Base-by-base conservation (phyloP, 2,113 vertebrate species). In the Zapornia atra region DNA sequence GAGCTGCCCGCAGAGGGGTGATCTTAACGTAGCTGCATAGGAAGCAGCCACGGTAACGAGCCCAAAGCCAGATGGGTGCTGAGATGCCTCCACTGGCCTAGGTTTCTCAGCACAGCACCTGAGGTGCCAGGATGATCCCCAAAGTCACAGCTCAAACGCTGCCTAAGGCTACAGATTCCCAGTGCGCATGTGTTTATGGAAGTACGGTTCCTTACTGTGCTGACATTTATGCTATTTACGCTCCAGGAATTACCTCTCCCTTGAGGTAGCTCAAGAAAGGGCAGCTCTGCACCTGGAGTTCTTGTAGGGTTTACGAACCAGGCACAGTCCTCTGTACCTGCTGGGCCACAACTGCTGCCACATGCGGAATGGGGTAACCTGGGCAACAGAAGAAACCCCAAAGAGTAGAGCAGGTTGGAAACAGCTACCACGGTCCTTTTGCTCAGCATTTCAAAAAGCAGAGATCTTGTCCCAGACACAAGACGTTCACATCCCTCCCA, bases 391-490 rank as follows among this genome's bases (percentile, higher is more conserved):
- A 56, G 54, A 57, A 36, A 15, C 61, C 33, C 24, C 20, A 22
- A 29, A 78, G 24, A 36, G 38, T 18, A 14, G 13, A 22, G 28
- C 68, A 65, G 11, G 22, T 8, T 11, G 29, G 34, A 72, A 34
- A 14, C 0, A 5, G 19, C 14, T 26, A 17, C 10, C 11, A 2
- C 13, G 18, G 33, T 11, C 24, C 19, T 11, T 38, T 6, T 10
- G n/a, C 19, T 53, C 51, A 21, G 33, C 11, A 1, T 48, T 78
- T 70, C 46, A n/a, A 69, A 48, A 73, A 50, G 15, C 33, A 29
- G 33, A 33, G 20, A 6, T 38, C 50, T 84, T 42, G 21, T 5
- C 10, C 42, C 20, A n/a, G 11, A 2, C 46, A 12, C 16, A 56
- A 73, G 50, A 53, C 57, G 36, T 46, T 76, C 2, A 1, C 9